phyloP scores from a whole-genome alignment of 1,140 invertebrate genomes.

The Dinoponera quadriceps region DNA sequence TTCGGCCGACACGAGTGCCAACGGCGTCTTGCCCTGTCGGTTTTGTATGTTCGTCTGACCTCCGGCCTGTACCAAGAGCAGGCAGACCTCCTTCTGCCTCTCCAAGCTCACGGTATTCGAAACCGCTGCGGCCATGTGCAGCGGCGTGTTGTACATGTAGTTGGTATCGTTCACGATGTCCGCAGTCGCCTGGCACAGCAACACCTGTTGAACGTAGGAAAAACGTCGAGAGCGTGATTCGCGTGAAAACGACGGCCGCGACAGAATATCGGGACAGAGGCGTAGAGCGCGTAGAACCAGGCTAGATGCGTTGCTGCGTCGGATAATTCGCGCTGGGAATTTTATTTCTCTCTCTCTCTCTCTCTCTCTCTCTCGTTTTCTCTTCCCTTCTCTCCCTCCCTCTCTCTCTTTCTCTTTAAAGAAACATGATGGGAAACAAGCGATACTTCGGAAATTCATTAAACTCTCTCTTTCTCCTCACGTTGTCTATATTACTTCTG shows the following conservation, averaged over 20 bases:
- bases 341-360: too few species aligned
- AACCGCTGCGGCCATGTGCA: constrained; percentile 71
- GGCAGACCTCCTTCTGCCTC: constrained; percentile 73
- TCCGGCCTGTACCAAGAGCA: constrained; percentile 71
- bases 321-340: too few species aligned
- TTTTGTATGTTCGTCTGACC: constrained; percentile 69
- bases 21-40: constrained; percentile 69
- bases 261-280: too few species aligned
- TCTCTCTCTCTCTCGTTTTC: too few species aligned
- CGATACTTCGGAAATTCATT: too few species aligned
- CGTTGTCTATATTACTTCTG: too few species aligned
- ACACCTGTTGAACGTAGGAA: constrained; percentile 55
- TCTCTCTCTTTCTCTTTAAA: too few species aligned
- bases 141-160: constrained; percentile 74
- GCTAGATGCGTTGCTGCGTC: too few species aligned
- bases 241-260: not conserved
- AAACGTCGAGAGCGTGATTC: not conserved
- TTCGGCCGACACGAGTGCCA: constrained; percentile 67
- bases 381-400: too few species aligned
- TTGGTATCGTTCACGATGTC: constrained; percentile 74
- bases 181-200: constrained; percentile 63
- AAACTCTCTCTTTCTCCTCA: too few species aligned
- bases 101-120: constrained; percentile 65
- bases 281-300: too few species aligned
- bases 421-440: too few species aligned